Evolutionary conservation across 2,113 vertebrate species (phyloP).

Genomic region (Misgurnus mizolepis): DNA sequence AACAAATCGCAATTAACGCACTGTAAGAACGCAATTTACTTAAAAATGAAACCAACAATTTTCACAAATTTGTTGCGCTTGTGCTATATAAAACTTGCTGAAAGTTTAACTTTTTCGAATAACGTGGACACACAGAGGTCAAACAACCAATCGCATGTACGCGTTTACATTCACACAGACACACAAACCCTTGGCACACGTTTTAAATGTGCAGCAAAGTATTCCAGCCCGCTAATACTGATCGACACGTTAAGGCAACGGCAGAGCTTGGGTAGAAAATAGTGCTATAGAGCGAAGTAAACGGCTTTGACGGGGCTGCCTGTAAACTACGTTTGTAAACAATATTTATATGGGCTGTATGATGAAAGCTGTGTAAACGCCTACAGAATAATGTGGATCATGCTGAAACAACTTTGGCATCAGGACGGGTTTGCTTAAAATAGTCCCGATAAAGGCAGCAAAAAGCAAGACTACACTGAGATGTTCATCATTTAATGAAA

Average conservation of each 20-base stretch:
- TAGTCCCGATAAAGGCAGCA: constrained; percentile 47
- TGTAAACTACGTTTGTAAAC: constrained; percentile 57
- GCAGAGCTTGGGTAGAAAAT: constrained; percentile 56
- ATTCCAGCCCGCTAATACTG: constrained; percentile 58
- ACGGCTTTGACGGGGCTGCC: constrained; percentile 49
- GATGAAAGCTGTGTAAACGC: constrained; percentile 51
- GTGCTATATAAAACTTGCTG: not conserved
- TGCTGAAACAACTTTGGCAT: constrained; percentile 45
- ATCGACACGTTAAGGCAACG: constrained; percentile 55
- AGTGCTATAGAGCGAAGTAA: constrained; percentile 55
- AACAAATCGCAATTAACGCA: no score
- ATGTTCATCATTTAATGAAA: not conserved
- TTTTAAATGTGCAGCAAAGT: constrained; percentile 45
- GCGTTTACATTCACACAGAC: constrained; percentile 39
- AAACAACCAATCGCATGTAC: constrained; percentile 22
- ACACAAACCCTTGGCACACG: constrained; percentile 48
- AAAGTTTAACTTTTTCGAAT: constrained; percentile 29
- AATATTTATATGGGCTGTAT: constrained; percentile 46
- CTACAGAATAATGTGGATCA: constrained; percentile 32
- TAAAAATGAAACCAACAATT: no score
- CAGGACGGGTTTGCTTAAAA: constrained; percentile 39
- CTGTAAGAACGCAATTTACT: no score
- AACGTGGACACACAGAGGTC: constrained; percentile 4
- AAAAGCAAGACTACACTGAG: constrained; percentile 30
- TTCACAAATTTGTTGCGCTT: not conserved